Evolutionary conservation across 2,888 invertebrate species (phyloP), one percentile per base, ranked within the genome.

Genomic region (Meliscaeva auricollis): DNA sequence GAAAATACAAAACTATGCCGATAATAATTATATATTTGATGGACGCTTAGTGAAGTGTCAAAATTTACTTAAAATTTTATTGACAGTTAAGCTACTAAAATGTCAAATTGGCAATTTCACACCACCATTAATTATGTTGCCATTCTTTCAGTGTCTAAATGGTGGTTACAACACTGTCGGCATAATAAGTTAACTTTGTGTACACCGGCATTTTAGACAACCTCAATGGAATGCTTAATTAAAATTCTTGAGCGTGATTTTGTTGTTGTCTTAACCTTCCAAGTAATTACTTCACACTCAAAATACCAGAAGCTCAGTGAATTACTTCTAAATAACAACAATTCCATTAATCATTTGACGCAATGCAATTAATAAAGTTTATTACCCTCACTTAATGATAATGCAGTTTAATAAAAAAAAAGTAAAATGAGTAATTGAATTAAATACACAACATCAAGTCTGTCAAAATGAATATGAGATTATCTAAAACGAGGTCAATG

Each of bases 401-500:
- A 38, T 70, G 44, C 32, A 44, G 38, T 58, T 56, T 64, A 62
- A 62, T 50, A 41, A 44, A 20, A 15, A 22, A 7, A 52, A 62
- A 6, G 22, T n/a, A 15, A 62, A 76, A 74, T 35, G 30, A 69
- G 38, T 62, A 32, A 5, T 9, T 32, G 35, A 58, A 35, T 38
- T 41, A 26, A 26, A 26, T 44, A 72, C 7, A 64, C 22, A 50
- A 50, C 48, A 17, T 13, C 38, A 7, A 30, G 32, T 35, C 35
- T 66, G 50, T 64, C 56, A 68, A 66, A 69, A 74, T 54, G 22
- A 69, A 79, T 48, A 66, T 54, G 17, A 41, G 48, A 52, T 9
- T 75, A 70, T 76, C 81, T 76, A 69, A 78, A 85, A 62, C 56
- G 72, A 80, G 84, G 84, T 80, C 80, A 84, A 74, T 69, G 69